A percentile compares a stretch with the other conserved stretches of the same genome.
These are phyloP conservation scores for Barypeithes pellucidus DNA, from an alignment of 2,888 invertebrate species.

Conservation along the genomic window DNA sequence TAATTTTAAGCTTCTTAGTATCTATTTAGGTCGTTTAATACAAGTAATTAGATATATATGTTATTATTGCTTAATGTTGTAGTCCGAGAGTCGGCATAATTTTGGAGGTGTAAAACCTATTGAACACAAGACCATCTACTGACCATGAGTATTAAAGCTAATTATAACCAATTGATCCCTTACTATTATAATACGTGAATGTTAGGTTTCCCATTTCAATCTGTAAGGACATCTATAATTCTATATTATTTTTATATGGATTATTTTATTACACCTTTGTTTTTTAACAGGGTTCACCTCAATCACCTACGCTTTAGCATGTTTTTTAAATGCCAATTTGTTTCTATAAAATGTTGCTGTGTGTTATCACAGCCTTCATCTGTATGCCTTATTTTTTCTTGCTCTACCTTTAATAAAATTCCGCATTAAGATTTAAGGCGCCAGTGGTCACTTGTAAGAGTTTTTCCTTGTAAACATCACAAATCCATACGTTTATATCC, in stretches of 20 bases:
- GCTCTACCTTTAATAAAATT: too few species aligned
- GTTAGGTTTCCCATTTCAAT: constrained; percentile 28
- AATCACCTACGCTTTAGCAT: background rate
- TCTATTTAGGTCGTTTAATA: constrained; percentile 40
- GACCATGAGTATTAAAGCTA: too few species aligned
- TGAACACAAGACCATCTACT: too few species aligned
- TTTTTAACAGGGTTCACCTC: background rate
- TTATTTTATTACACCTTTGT: background rate
- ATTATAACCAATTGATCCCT: too few species aligned
- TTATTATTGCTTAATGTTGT: constrained; percentile 27
- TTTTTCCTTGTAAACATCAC: too few species aligned
- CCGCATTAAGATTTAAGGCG: too few species aligned
- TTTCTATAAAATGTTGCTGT: background rate
- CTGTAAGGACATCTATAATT: constrained; percentile 42
- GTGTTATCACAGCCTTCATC: background rate
- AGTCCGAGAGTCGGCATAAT: constrained; percentile 27
- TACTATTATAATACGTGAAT: background rate
- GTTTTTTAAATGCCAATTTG: background rate
- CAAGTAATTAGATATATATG: constrained; percentile 32
- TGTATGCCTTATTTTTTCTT: too few species aligned
- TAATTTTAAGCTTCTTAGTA: constrained; percentile 33
- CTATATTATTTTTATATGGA: constrained; percentile 1
- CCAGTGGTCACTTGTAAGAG: too few species aligned
- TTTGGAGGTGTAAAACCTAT: too few species aligned
- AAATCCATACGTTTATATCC: too few species aligned